Evolutionary conservation across 2,113 vertebrate genomes (phyloP).

Genomic region (Sitta europaea): DNA sequence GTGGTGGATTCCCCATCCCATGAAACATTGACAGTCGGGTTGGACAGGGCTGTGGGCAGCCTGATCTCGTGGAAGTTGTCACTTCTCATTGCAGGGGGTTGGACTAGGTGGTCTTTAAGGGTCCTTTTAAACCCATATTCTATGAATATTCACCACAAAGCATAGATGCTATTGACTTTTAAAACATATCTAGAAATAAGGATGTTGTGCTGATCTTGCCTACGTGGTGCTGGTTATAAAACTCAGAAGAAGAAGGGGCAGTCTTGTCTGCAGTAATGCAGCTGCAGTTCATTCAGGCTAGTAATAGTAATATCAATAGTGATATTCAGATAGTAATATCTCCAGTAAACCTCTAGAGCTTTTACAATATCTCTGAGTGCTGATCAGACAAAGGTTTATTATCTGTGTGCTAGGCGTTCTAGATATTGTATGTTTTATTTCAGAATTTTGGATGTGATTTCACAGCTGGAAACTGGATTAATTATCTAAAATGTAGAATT

Average conservation of each 20-base stretch:
- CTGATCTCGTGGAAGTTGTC: rapidly evolving
- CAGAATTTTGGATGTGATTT: background rate
- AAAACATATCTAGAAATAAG: background rate
- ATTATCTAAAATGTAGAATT: background rate
- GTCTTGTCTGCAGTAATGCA: background rate
- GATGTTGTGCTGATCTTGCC: background rate
- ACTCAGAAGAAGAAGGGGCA: background rate
- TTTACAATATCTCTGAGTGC: background rate
- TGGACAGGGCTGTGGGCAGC: background rate
- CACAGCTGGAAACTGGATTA: background rate
- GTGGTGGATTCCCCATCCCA: background rate
- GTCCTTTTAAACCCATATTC: background rate
- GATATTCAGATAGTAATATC: background rate
- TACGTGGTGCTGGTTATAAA: background rate
- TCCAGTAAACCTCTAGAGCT: background rate
- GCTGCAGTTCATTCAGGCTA: background rate
- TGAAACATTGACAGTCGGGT: too few relatives aligned
- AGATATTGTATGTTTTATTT: background rate
- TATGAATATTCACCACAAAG: background rate
- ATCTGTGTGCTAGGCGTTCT: background rate
- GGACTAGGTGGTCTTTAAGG: background rate
- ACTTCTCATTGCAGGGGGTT: background rate
- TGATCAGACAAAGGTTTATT: background rate
- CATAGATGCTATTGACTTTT: background rate
- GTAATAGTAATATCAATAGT: too few relatives aligned